These are phyloP conservation scores for Pecten maximus DNA, from an alignment of 2,888 invertebrate genomes.

Conservation along the genomic window DNA sequence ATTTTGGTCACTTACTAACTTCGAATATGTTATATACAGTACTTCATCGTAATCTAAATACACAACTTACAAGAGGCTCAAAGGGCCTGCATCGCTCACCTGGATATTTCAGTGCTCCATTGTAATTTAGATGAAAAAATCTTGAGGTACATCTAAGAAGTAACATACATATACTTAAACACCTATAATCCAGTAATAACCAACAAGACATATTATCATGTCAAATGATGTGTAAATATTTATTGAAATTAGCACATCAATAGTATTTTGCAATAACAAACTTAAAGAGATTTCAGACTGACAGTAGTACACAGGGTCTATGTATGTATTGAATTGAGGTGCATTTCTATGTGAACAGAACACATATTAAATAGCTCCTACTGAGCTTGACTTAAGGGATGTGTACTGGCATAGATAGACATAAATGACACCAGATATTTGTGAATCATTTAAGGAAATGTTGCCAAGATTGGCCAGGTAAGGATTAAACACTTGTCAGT, in stretches of 20 bases:
- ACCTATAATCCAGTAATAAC: not conserved
- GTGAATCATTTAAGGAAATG: constrained; percentile 27
- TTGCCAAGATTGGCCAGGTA: constrained; percentile 27
- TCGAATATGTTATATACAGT: too few relatives aligned
- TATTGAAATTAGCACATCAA: not conserved
- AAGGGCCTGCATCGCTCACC: too few relatives aligned
- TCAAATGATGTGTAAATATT: not conserved
- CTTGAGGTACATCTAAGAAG: not conserved
- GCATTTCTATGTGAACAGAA: not conserved
- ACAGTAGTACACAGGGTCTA: not conserved
- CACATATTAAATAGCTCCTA: not conserved
- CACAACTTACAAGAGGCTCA: too few relatives aligned
- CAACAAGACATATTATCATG: not conserved
- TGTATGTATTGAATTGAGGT: not conserved
- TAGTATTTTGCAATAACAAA: not conserved
- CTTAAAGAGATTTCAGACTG: not conserved
- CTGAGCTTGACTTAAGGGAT: not conserved
- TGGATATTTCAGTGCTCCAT: too few relatives aligned
- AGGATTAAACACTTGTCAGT: constrained; percentile 25
- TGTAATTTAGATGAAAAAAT: too few relatives aligned
- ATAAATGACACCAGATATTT: not conserved
- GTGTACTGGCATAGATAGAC: not conserved
- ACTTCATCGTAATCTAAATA: too few relatives aligned
- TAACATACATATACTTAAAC: not conserved
- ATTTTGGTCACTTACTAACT: too few relatives aligned